Conservation (phyloP, 2,113 vertebrate species). For the Cranoglanis bouderius region DNA sequence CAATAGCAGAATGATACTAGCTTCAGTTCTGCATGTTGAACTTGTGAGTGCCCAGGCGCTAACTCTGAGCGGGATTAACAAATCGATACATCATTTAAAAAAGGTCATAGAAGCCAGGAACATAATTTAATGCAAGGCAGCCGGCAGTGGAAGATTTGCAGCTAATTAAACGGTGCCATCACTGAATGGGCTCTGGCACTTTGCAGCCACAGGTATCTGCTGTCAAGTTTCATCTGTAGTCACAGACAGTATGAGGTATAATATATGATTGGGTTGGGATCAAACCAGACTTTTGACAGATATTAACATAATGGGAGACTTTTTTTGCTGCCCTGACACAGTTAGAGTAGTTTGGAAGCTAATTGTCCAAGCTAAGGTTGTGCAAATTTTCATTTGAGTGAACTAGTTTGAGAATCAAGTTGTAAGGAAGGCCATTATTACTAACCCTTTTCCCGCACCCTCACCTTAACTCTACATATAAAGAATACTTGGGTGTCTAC, state of each 20-base stretch:
- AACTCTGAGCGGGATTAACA: conserved; percentile 52
- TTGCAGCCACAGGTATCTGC: conserved; percentile 27
- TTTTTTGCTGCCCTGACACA: background rate
- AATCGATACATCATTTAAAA: conserved; percentile 59
- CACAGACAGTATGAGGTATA: too few species aligned
- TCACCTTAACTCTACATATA: background rate
- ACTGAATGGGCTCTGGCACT: conserved; percentile 40
- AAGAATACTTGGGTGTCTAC: too few species aligned
- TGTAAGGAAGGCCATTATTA: background rate
- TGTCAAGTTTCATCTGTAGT: background rate
- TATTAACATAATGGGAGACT: background rate
- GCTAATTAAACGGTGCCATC: conserved; percentile 52
- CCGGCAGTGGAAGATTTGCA: conserved; percentile 49
- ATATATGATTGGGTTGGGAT: background rate
- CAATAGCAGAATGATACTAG: conserved; percentile 47
- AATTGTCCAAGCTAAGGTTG: background rate
- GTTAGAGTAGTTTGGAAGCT: background rate
- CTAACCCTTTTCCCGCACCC: background rate
- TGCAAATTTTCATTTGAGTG: background rate
- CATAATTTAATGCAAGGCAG: conserved; percentile 43
- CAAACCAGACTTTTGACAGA: background rate
- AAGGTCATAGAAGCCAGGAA: conserved; percentile 52
- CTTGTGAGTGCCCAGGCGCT: conserved; percentile 14
- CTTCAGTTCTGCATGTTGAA: conserved; percentile 19
- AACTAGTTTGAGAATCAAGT: background rate